phyloP scores from a whole-genome alignment of 2,888 invertebrate genomes.

The Electrophaes corylata region DNA sequence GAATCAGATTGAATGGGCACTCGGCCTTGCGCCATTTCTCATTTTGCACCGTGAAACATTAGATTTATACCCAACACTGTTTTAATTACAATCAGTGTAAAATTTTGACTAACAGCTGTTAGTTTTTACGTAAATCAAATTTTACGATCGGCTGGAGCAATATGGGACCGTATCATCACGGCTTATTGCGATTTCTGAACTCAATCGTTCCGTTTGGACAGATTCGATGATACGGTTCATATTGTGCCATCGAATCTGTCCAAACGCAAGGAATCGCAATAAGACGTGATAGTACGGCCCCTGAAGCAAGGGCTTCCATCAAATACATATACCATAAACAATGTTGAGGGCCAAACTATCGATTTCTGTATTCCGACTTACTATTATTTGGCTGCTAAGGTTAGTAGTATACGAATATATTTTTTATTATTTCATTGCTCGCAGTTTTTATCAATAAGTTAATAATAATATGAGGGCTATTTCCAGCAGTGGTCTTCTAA shows the following conservation, averaged over 20 bases:
- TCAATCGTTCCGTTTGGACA: no score
- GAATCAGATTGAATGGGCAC: conserved; percentile 52
- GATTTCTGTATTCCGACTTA: not conserved
- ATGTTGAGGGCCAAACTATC: not conserved
- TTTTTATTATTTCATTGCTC: no score
- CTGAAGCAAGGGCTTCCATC: conserved; percentile 30
- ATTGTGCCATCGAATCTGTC: no score
- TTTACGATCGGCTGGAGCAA: conserved; percentile 29
- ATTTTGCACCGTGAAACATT: conserved; percentile 33
- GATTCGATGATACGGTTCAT: no score
- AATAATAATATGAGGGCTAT: no score
- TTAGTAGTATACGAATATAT: no score
- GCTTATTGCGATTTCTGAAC: no score
- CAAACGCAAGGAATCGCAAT: no score
- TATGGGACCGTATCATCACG: no score
- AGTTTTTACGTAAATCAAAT: conserved; percentile 38
- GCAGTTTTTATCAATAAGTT: no score
- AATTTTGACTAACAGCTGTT: conserved; percentile 36
- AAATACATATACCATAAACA: conserved; percentile 15
- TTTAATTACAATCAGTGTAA: conserved; percentile 37
- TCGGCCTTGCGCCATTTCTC: conserved; percentile 58
- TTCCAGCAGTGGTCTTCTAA: no score
- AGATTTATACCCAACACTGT: conserved; percentile 33
- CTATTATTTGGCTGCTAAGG: not conserved
- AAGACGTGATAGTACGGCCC: no score